Percentiles rank a stretch among this genome's conserved stretches.
These are phyloP conservation scores for Bombus consobrinus DNA, from an alignment of 1,140 invertebrate genomes.

Conservation along the genomic window DNA sequence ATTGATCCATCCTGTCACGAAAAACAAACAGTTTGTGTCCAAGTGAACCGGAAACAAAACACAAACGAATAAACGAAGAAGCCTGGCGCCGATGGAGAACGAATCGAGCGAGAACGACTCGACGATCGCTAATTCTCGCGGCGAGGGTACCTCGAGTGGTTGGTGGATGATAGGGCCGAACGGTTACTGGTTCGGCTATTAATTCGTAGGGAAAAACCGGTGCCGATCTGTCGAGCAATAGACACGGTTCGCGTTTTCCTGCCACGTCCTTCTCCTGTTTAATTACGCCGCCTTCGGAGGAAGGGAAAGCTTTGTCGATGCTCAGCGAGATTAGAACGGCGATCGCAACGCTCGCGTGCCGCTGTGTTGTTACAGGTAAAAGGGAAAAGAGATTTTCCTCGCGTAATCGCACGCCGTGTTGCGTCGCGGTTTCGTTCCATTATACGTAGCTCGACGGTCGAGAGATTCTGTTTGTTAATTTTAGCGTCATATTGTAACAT, in stretches of 20 bases:
- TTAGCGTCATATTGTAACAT: too few relatives aligned
- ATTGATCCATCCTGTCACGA: neutral
- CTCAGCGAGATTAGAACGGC: slow-evolving; percentile 4
- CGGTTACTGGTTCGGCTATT: slow-evolving; percentile 20
- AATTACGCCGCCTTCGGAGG: neutral
- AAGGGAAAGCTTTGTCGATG: neutral
- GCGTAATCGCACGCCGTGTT: neutral
- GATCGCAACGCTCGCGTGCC: neutral
- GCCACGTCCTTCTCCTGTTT: neutral
- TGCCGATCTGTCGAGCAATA: neutral
- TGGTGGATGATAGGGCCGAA: slow-evolving; percentile 9
- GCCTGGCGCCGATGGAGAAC: neutral
- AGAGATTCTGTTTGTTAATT: neutral
- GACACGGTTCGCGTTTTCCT: neutral
- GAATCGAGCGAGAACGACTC: slow-evolving; percentile 29
- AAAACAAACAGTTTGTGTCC: neutral
- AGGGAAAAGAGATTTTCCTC: neutral
- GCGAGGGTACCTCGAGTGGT: slow-evolving; percentile 26
- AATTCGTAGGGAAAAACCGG: slow-evolving; percentile 14
- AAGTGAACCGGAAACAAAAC: neutral
- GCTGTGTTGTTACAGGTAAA: neutral
- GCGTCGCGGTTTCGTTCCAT: neutral
- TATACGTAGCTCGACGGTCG: neutral
- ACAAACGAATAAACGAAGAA: slow-evolving; percentile 15
- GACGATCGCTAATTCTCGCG: slow-evolving; percentile 29